Evolutionary conservation across 2,888 invertebrate genomes (phyloP), one percentile per base, ranked within the genome.

Genomic region (Agonopterix alstromeriana): DNA sequence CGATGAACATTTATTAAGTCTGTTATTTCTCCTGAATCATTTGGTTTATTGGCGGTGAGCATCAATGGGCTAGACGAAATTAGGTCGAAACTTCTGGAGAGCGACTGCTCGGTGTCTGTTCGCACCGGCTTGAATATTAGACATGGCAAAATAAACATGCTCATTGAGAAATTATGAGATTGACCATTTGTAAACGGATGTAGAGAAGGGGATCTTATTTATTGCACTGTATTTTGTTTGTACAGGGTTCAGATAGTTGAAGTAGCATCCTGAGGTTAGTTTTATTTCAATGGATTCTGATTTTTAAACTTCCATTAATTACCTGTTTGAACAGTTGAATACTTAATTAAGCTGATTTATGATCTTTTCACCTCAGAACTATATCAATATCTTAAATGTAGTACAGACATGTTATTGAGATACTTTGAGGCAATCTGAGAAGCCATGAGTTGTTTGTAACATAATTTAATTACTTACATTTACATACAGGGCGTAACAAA

Each of bases 71-170:
- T 49, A 42, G 50, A 52, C 51, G 27, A 54, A 71, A 65, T 67
- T 59, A 73, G 81, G 76, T 74, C 78, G 69, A 54, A 35, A 27
- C 3, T 27, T 27, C 17, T 17, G 17, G 36, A 3, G 38, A n/a
- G 1, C 38, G 38, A 60, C 75, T 75, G 77, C 57, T 53, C 57
- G 59, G 56, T 65, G 69, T 79, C 80, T 65, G 73, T 75, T 72
- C 63, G 56, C 73, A 60, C 60, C 62, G 58, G 35, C 47, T 41
- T 63, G 58, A 60, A 63, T 65, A 67, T 73, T 73, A 61, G 73
- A 74, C 72, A 67, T 56, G 71, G 65, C 72, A 72, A 81, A 76
- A 80, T 75, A 82, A 82, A 81, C 78, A 67, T 54, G 54, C 60
- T 55, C 55, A 52, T 47, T 48, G 11, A n/a, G 12, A 14, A 45